Conservation (phyloP, 23 tunicate species). For the Corella eumyota region DNA sequence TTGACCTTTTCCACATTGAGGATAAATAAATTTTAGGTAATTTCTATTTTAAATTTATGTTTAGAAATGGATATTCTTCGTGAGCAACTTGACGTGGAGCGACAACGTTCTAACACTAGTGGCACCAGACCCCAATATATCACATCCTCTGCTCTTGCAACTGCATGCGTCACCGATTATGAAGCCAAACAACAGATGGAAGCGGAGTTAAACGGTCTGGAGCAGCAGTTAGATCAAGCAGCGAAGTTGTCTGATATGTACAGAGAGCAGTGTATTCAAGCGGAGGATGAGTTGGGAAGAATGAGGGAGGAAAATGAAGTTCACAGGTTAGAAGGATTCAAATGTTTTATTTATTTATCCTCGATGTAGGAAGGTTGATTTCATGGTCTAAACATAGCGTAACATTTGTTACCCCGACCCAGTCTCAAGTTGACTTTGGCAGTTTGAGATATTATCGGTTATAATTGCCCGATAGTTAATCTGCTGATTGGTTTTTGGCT, state of each 20-base stretch:
- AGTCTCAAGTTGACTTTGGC: no score
- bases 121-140: conserved; percentile 4
- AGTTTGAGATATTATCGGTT: no score
- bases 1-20: no score
- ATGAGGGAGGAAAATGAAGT: conserved; percentile 79
- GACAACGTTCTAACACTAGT: conserved; percentile 5
- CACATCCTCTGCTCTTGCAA: conserved; percentile 13
- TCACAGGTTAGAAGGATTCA: conserved; percentile 28
- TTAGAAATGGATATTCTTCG: conserved; percentile 43
- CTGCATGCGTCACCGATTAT: conserved; percentile 55
- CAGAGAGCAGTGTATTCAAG: conserved; percentile 90
- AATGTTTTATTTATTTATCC: not conserved
- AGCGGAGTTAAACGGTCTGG: conserved; percentile 48
- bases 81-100: conserved; percentile 19
- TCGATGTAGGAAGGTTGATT: no score
- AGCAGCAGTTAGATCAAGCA: conserved; percentile 78
- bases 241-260: conserved; percentile 94
- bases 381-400: no score
- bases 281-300: conserved; percentile 79
- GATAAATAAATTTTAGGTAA: no score
- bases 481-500: no score
- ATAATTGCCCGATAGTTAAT: no score
- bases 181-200: conserved; percentile 62
- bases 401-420: no score
- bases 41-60: no score